A percentile compares a stretch with the other conserved stretches of the same genome.
Evolutionary conservation across 2,888 invertebrate species (phyloP).

Genomic region (Dynastes maya): DNA sequence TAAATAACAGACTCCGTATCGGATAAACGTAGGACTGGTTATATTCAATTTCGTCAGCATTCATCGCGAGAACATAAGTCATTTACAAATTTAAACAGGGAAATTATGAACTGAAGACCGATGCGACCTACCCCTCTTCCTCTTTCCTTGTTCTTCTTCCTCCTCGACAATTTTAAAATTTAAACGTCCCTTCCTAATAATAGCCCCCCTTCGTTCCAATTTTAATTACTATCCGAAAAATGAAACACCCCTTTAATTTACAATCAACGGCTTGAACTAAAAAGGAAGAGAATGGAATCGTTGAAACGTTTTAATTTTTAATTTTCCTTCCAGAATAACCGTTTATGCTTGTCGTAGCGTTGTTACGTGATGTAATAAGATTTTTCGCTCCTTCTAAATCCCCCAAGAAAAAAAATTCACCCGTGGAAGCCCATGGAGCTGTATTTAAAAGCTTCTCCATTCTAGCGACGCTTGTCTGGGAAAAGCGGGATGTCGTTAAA

Average conservation of each 20-base stretch:
- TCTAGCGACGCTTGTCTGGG: too few relatives aligned
- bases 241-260: slow-evolving; percentile 45
- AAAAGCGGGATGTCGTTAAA: too few relatives aligned
- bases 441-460: too few relatives aligned
- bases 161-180: slow-evolving; percentile 22
- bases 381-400: neutral
- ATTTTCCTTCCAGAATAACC: slow-evolving; percentile 25
- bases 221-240: slow-evolving; percentile 48
- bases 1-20: neutral
- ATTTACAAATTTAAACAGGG: slow-evolving; percentile 23
- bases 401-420: too few relatives aligned
- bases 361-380: slow-evolving; percentile 24
- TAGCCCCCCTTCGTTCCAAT: slow-evolving; percentile 10
- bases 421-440: too few relatives aligned
- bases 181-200: slow-evolving; percentile 29
- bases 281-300: slow-evolving; percentile 17
- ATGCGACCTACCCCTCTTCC: neutral
- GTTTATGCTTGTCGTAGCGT: neutral
- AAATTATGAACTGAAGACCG: slow-evolving; percentile 11
- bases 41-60: slow-evolving; percentile 8
- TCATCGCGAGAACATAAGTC: slow-evolving; percentile 4
- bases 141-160: neutral
- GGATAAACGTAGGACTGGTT: neutral
- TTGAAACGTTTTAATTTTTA: slow-evolving; percentile 40
- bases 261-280: slow-evolving; percentile 30